These are phyloP conservation scores for Lathronympha strigana DNA, from an alignment of 2,888 invertebrate genomes.

Conservation along the genomic window DNA sequence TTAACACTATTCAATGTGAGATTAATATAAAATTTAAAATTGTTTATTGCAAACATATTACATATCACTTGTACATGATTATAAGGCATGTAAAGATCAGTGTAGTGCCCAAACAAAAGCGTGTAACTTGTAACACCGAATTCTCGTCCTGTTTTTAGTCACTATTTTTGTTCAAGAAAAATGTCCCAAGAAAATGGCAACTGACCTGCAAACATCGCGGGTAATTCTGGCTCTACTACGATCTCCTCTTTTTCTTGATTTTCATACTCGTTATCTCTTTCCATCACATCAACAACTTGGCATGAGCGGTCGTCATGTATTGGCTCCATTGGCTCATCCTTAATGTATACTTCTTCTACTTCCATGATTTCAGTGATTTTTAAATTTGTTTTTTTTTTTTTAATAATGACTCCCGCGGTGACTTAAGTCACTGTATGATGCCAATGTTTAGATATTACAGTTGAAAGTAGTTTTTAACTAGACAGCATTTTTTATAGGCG, in stretches of 20 bases:
- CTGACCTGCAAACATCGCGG: constrained; percentile 1
- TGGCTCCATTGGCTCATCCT: neutral
- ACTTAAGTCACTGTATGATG: neutral
- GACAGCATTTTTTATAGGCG: neutral
- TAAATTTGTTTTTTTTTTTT: neutral
- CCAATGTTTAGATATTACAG: neutral
- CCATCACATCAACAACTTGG: neutral
- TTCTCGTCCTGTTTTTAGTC: too few species aligned
- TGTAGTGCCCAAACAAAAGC: too few species aligned
- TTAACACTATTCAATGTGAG: too few species aligned
- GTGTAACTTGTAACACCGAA: too few species aligned
- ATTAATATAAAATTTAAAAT: too few species aligned
- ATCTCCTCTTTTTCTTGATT: constrained; percentile 3
- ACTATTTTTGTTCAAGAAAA: neutral
- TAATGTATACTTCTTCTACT: neutral
- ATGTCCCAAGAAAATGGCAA: neutral
- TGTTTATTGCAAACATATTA: too few species aligned
- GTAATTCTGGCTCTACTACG: constrained; percentile 2
- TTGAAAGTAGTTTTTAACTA: neutral
- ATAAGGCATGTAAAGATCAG: too few species aligned
- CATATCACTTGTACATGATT: too few species aligned
- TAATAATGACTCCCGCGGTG: too few species aligned
- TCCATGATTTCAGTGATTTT: neutral
- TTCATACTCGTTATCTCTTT: neutral
- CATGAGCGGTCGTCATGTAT: neutral